Conservation (phyloP, 2,113 vertebrate species). For the Hypocryptadius cinnamomeus region DNA sequence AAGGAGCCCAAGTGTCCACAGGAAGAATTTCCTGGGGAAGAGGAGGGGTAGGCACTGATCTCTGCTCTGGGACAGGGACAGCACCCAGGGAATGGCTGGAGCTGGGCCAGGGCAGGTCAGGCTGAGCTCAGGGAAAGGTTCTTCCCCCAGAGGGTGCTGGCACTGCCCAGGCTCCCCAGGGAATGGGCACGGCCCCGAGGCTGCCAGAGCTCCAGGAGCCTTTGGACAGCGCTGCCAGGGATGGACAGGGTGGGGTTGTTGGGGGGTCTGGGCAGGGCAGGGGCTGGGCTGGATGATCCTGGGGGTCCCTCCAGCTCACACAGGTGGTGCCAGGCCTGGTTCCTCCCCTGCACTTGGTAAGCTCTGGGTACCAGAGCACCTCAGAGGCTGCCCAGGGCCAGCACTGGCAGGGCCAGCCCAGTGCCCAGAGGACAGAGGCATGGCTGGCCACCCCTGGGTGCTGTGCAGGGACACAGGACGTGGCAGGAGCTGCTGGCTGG, state of each 20-base stretch:
- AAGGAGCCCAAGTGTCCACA: neutral
- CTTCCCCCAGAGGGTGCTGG: neutral
- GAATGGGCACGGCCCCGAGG: neutral
- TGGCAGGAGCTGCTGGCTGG: neutral
- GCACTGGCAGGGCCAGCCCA: neutral
- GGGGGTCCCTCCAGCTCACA: neutral
- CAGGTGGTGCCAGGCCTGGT: neutral
- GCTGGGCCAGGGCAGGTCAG: neutral
- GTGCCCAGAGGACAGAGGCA: neutral
- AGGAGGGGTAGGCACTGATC: neutral
- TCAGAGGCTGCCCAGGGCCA: rapidly evolving
- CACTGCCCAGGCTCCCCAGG: neutral
- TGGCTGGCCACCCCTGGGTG: neutral
- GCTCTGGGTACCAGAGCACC: neutral
- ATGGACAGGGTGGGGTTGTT: neutral
- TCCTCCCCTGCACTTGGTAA: neutral
- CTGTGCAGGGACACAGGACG: neutral
- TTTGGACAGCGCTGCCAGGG: neutral
- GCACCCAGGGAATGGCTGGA: rapidly evolving
- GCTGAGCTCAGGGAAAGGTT: neutral
- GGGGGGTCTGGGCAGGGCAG: neutral
- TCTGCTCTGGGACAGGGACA: neutral
- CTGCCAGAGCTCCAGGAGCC: neutral
- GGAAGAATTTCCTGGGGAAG: neutral
- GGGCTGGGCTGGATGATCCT: rapidly evolving